A percentile compares a stretch with the other conserved stretches of the same genome.
These are phyloP conservation scores for Nephila pilipes DNA, from an alignment of 1,140 invertebrate genomes.

Conservation along the genomic window DNA sequence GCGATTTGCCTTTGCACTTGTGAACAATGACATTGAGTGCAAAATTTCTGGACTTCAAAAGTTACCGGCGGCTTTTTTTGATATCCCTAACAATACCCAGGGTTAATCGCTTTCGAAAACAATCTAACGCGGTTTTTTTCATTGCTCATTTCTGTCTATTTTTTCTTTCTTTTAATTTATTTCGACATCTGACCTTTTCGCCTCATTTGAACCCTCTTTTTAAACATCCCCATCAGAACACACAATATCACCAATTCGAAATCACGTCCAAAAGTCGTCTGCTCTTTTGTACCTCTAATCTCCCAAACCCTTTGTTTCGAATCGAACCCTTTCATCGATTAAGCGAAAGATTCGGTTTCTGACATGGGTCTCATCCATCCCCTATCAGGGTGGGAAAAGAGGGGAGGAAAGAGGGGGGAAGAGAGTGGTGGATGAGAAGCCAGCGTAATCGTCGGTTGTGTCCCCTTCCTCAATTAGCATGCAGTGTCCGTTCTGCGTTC, in stretches of 20 bases:
- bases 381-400: constrained; percentile 5
- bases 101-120: constrained; percentile 7
- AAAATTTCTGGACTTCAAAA: neutral
- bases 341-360: constrained; percentile 32
- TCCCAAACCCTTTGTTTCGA: constrained; percentile 51
- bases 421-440: constrained; percentile 9
- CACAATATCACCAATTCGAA: constrained; percentile 16
- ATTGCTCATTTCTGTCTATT: neutral
- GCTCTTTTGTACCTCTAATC: constrained; percentile 48
- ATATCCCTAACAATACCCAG: neutral
- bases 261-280: constrained; percentile 42
- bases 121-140: neutral
- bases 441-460: constrained; percentile 2
- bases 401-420: neutral
- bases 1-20: neutral
- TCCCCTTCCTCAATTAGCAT: constrained; percentile 59
- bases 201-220: neutral
- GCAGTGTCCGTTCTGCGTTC: constrained; percentile 61
- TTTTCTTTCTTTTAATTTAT: neutral
- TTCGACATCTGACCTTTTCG: neutral
- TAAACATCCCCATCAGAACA: neutral
- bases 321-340: constrained; percentile 57
- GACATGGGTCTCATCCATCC: constrained; percentile 34
- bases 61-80: neutral
- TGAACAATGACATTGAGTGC: neutral